Conservation (phyloP, 2,797 vertebrate species). For the Nannoperca australis region DNA sequence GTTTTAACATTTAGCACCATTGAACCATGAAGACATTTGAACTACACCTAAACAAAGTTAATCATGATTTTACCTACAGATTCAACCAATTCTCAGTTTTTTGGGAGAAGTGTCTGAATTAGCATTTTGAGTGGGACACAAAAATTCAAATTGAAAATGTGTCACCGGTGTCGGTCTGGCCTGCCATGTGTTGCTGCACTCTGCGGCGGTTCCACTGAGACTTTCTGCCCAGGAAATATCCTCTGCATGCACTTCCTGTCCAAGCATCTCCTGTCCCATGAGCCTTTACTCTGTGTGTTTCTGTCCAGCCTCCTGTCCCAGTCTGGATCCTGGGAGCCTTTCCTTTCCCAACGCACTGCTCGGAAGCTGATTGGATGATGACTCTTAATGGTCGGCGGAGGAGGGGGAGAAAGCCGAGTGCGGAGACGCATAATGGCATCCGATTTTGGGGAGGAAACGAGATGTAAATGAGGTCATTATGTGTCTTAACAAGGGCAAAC, state of each 20-base stretch:
- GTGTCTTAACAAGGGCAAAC: constrained; percentile 84
- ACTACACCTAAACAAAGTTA: not conserved
- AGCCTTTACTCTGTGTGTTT: constrained; percentile 34
- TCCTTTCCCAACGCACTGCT: constrained; percentile 43
- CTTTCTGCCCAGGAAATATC: constrained; percentile 33
- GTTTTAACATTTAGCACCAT: not conserved
- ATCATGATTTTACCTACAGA: too few relatives aligned
- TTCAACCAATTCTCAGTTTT: too few relatives aligned
- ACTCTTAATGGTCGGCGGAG: constrained; percentile 62
- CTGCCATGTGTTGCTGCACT: not conserved
- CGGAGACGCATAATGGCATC: constrained; percentile 83
- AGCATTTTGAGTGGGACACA: not conserved
- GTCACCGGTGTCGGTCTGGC: too few relatives aligned
- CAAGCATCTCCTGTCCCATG: constrained; percentile 55
- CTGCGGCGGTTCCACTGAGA: constrained; percentile 15
- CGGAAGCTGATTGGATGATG: constrained; percentile 78
- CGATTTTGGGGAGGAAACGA: constrained; percentile 85
- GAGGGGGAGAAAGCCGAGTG: constrained; percentile 46
- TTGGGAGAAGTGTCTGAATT: too few relatives aligned
- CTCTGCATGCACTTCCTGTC: constrained; percentile 61
- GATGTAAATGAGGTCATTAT: constrained; percentile 90
- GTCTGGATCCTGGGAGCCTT: constrained; percentile 62
- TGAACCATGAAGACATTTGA: not conserved
- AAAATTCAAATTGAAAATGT: not conserved
- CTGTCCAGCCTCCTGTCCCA: constrained; percentile 46